Percentiles rank a stretch among this genome's conserved stretches.
These are phyloP conservation scores for Cloeon dipterum DNA, from an alignment of 2,888 invertebrate species.

Conservation along the genomic window DNA sequence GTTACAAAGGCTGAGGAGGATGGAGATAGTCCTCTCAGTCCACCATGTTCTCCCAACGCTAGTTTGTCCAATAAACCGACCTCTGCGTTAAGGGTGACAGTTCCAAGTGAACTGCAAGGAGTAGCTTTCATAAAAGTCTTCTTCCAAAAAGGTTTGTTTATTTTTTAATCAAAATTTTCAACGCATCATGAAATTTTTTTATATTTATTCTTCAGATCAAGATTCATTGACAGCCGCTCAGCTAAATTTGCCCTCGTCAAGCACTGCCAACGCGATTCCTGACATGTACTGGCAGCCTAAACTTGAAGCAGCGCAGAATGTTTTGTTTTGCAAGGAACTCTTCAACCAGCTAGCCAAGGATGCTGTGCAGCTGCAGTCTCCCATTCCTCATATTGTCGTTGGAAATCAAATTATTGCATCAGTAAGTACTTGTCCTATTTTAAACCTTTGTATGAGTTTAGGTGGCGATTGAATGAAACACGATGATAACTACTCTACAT, in stretches of 20 bases:
- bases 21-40: slow-evolving; percentile 23
- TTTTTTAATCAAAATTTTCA: neutral
- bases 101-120: slow-evolving; percentile 86
- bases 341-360: slow-evolving; percentile 87
- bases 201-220: slow-evolving; percentile 35
- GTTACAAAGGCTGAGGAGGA: slow-evolving; percentile 83
- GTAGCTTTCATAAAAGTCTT: slow-evolving; percentile 90
- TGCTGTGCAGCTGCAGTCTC: slow-evolving; percentile 78
- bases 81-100: slow-evolving; percentile 71
- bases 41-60: slow-evolving; percentile 27
- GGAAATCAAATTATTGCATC: slow-evolving; percentile 94
- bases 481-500: too few species aligned
- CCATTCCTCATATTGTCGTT: slow-evolving; percentile 90
- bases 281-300: slow-evolving; percentile 88
- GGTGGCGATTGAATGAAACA: too few species aligned
- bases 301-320: slow-evolving; percentile 91
- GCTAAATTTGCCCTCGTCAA: slow-evolving; percentile 52
- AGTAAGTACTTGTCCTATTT: slow-evolving; percentile 26
- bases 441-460: too few species aligned
- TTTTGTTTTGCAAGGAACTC: slow-evolving; percentile 87
- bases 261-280: slow-evolving; percentile 43
- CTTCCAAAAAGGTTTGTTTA: slow-evolving; percentile 76
- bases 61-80: slow-evolving; percentile 27
- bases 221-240: slow-evolving; percentile 72
- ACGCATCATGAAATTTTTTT: neutral